phyloP scores from a whole-genome alignment of 2,888 invertebrate genomes.

The Unio delphinus region DNA sequence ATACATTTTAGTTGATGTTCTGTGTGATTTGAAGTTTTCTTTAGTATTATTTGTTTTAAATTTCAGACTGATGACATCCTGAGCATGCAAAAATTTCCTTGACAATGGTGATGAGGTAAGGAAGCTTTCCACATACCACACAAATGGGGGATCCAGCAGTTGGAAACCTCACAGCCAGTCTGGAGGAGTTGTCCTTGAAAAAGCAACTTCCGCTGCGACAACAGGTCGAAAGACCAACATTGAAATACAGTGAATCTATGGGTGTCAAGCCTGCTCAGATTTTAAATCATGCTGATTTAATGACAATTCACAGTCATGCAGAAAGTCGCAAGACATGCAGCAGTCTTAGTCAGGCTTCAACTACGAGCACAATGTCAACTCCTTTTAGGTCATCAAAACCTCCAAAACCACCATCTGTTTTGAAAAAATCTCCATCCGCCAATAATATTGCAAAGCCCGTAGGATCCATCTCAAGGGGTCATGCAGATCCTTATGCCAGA shows the following conservation, averaged over 20 bases:
- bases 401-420: conserved; percentile 20
- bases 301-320: conserved; percentile 32
- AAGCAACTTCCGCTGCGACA: conserved; percentile 63
- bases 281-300: conserved; percentile 46
- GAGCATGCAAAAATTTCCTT: too few species aligned
- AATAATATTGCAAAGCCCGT: conserved; percentile 2
- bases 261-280: conserved; percentile 47
- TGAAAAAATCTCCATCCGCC: conserved; percentile 20
- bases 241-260: conserved; percentile 55
- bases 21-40: too few species aligned
- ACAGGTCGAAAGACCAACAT: conserved; percentile 53
- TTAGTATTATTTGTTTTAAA: too few species aligned
- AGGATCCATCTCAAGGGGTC: conserved; percentile 15
- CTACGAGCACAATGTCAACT: conserved; percentile 28
- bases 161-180: conserved; percentile 44
- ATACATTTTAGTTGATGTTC: too few species aligned
- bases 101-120: too few species aligned
- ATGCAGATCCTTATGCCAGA: conserved; percentile 55
- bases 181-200: conserved; percentile 54
- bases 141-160: conserved; percentile 42
- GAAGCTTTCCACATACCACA: too few species aligned
- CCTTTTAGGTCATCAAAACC: conserved; percentile 39
- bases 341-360: conserved; percentile 38
- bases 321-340: conserved; percentile 42
- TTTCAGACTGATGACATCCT: too few species aligned